Evolutionary conservation across 2,888 invertebrate species (phyloP).

Genomic region (Drosophila peninsularis): DNA sequence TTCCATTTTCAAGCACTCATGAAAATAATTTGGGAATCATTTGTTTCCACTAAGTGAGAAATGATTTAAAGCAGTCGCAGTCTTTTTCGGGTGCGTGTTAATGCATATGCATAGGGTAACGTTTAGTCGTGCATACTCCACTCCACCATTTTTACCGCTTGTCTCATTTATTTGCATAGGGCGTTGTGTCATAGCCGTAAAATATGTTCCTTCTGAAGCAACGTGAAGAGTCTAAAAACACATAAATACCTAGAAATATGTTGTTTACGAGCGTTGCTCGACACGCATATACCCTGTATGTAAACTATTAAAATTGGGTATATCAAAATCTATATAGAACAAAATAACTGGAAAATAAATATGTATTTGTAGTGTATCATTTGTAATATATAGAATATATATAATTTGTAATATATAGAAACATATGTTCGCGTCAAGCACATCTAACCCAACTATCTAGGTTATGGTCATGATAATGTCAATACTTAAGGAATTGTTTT

Average conservation of each 20-base stretch:
- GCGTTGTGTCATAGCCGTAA: conserved; percentile 9
- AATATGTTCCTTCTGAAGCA: background rate
- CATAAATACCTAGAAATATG: background rate
- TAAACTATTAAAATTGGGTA: background rate
- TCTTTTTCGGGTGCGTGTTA: background rate
- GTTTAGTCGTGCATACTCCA: background rate
- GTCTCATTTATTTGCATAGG: background rate
- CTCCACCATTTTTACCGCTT: background rate
- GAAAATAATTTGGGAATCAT: background rate
- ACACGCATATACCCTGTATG: background rate
- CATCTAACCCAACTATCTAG: background rate
- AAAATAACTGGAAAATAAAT: too few species aligned
- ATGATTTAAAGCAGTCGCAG: background rate
- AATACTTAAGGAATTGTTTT: conserved; percentile 29
- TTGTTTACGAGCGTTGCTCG: background rate
- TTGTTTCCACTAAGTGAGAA: conserved; percentile 1
- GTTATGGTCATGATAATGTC: background rate
- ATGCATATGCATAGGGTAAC: background rate
- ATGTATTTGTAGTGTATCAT: too few species aligned
- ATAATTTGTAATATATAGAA: too few species aligned
- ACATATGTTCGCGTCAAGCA: background rate
- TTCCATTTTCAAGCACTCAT: background rate
- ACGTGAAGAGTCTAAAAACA: background rate
- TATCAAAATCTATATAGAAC: too few species aligned
- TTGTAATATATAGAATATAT: too few species aligned